Conservation (phyloP, 2,113 vertebrate genomes). For the Neomonachus schauinslandi region DNA sequence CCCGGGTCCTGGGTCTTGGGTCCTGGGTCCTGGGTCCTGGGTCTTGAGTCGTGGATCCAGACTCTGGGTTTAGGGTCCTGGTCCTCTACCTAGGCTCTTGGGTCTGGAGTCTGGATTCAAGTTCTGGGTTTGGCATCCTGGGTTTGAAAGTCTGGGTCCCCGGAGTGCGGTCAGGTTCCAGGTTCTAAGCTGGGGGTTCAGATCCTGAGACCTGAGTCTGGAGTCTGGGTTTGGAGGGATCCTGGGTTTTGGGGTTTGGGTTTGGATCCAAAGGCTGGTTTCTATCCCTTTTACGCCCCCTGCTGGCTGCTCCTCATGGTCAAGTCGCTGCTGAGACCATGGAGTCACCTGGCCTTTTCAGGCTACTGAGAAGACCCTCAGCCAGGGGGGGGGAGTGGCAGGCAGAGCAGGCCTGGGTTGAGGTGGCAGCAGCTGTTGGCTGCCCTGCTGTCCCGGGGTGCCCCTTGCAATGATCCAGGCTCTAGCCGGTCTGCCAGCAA, state of each 20-base stretch:
- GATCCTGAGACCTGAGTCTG: neutral
- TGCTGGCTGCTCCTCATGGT: conserved; percentile 26
- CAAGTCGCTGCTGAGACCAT: rapidly evolving
- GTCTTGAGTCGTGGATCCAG: neutral
- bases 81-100: neutral
- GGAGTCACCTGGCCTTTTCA: rapidly evolving
- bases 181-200: neutral
- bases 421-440: no score
- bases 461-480: neutral
- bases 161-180: neutral
- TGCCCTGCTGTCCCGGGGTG: rapidly evolving
- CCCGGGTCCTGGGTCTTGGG: neutral
- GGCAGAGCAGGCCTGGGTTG: neutral
- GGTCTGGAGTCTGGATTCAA: neutral
- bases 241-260: neutral
- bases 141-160: neutral
- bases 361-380: neutral
- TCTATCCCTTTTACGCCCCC: conserved; percentile 48
- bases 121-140: neutral
- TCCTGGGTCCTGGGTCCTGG: neutral
- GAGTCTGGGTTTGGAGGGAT: neutral
- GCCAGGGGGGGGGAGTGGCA: neutral
- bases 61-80: neutral
- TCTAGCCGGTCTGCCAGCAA: neutral
- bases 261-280: neutral